Conservation (phyloP, 2,113 vertebrate species). For the Eublepharis macularius region DNA sequence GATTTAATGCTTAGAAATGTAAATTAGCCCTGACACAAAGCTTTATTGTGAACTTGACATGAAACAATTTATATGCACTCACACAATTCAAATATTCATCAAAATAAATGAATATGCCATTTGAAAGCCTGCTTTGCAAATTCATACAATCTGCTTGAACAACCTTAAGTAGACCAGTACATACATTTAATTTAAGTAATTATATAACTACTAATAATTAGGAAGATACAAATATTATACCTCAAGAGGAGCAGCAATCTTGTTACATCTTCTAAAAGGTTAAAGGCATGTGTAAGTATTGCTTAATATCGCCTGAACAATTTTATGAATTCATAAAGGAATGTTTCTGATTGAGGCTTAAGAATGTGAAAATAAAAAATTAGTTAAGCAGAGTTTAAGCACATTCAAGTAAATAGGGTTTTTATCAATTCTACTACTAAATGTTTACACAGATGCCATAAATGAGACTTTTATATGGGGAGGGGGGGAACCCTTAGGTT, state of each 20-base stretch:
- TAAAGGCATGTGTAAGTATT: neutral
- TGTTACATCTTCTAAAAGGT: conserved; percentile 24
- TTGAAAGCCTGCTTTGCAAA: neutral
- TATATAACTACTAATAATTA: neutral
- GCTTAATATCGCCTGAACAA: conserved; percentile 12
- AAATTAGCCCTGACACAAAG: conserved; percentile 26
- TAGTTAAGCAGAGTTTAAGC: conserved; percentile 14
- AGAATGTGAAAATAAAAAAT: neutral
- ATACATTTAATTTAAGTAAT: neutral
- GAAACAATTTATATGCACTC: conserved; percentile 30
- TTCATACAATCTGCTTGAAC: neutral
- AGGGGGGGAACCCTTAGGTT: conserved; percentile 55
- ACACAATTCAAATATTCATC: conserved; percentile 16
- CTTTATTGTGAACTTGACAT: conserved; percentile 22
- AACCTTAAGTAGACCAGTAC: neutral
- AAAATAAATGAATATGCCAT: conserved; percentile 25
- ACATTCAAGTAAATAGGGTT: conserved; percentile 36
- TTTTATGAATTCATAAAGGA: conserved; percentile 22
- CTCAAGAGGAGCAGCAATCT: neutral
- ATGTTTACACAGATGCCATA: conserved; percentile 75
- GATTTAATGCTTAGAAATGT: conserved; percentile 28
- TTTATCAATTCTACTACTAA: conserved; percentile 1
- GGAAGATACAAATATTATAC: neutral
- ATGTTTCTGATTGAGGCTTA: neutral
- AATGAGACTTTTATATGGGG: conserved; percentile 60